Conservation (phyloP, 2,888 invertebrate species). For the Meliscaeva auricollis region DNA sequence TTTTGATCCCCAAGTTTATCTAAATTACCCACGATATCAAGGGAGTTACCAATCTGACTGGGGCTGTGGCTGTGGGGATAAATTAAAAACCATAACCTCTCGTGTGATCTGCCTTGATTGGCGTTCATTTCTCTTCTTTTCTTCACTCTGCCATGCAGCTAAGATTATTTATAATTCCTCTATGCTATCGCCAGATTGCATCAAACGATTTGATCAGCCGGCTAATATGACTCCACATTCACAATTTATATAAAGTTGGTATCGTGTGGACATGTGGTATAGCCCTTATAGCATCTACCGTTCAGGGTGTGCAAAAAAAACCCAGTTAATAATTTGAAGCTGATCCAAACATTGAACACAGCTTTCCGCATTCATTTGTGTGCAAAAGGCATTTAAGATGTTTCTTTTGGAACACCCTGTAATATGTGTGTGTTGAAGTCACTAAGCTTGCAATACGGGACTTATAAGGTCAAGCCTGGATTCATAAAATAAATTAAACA, state of each 20-base stretch:
- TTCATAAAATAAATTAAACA: not conserved
- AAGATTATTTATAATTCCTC: slow-evolving; percentile 70
- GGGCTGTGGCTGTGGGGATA: too few species aligned
- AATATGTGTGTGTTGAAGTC: not conserved
- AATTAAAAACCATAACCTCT: slow-evolving; percentile 60
- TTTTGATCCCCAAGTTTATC: slow-evolving; percentile 59
- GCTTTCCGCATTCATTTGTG: not conserved
- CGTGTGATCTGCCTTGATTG: slow-evolving; percentile 65
- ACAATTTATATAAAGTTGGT: too few species aligned
- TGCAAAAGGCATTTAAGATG: not conserved
- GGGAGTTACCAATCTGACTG: slow-evolving; percentile 69
- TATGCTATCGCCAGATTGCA: slow-evolving; percentile 62
- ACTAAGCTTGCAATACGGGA: not conserved
- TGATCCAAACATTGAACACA: not conserved
- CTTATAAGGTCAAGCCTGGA: not conserved
- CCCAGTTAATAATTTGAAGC: not conserved
- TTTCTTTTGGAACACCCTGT: slow-evolving; percentile 26
- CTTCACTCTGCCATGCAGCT: slow-evolving; percentile 38
- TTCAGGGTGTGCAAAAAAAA: slow-evolving; percentile 4
- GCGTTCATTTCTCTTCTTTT: slow-evolving; percentile 69
- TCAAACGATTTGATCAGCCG: slow-evolving; percentile 60
- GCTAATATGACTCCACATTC: slow-evolving; percentile 33
- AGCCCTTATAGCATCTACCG: not conserved
- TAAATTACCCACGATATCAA: slow-evolving; percentile 59
- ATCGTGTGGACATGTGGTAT: slow-evolving; percentile 1